Conservation (phyloP, 1,140 invertebrate genomes). For the Phymorhynchus buccinoides region DNA sequence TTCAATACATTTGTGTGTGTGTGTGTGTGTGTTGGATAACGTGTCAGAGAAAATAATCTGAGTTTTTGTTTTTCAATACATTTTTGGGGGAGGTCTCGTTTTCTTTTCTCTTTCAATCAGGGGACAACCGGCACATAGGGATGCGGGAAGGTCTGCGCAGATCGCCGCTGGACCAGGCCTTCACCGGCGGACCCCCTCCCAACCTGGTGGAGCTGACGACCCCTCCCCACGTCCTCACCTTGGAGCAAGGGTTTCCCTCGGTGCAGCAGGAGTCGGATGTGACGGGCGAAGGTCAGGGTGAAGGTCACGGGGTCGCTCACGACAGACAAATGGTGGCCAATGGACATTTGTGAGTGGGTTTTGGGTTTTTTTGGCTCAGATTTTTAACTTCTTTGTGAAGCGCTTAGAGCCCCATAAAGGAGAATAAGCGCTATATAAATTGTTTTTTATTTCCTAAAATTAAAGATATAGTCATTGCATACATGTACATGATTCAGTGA, state of each 20-base stretch:
- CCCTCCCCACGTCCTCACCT: constrained; percentile 56
- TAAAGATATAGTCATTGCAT: too few relatives aligned
- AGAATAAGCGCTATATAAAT: too few relatives aligned
- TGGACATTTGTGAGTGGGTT: constrained; percentile 29
- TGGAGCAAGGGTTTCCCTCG: constrained; percentile 54
- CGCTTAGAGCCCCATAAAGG: too few relatives aligned
- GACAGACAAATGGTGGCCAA: not conserved
- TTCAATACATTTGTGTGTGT: too few relatives aligned
- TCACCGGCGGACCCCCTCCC: constrained; percentile 9
- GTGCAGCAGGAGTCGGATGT: constrained; percentile 39
- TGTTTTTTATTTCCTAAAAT: too few relatives aligned
- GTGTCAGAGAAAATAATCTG: too few relatives aligned
- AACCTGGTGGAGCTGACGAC: constrained; percentile 56
- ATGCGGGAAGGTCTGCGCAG: constrained; percentile 43
- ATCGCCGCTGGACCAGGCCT: constrained; percentile 42
- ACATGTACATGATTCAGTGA: too few relatives aligned
- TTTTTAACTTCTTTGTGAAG: too few relatives aligned
- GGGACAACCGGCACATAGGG: constrained; percentile 57
- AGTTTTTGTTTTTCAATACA: too few relatives aligned
- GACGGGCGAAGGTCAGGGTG: not conserved
- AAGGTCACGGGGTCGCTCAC: not conserved
- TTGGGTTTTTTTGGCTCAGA: not conserved
- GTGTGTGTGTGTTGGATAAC: too few relatives aligned
- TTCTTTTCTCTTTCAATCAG: too few relatives aligned
- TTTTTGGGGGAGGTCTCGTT: too few relatives aligned